These are phyloP conservation scores for Diogma glabrata DNA, from an alignment of 2,888 invertebrate species.

Conservation along the genomic window DNA sequence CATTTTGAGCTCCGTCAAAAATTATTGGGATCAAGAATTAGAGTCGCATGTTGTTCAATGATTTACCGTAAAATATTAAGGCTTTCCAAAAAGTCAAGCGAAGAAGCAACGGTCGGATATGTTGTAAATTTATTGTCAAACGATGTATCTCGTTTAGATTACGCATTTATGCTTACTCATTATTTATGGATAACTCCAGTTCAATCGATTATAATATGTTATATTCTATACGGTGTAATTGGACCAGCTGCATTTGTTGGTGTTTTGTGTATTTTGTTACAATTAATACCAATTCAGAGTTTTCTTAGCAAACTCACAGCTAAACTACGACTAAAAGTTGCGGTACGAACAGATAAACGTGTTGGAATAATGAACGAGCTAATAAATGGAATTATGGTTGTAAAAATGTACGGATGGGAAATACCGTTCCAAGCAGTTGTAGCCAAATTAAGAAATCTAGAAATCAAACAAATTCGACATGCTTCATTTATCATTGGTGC, in stretches of 20 bases:
- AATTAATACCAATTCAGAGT: conserved; percentile 58
- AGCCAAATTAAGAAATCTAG: too few relatives aligned
- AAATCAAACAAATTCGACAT: too few relatives aligned
- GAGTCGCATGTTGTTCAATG: conserved; percentile 54
- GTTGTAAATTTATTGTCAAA: conserved; percentile 88
- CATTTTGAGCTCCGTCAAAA: conserved; percentile 33
- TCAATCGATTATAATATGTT: conserved; percentile 49
- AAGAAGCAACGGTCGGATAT: conserved; percentile 70
- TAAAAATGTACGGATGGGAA: too few relatives aligned
- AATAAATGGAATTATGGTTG: too few relatives aligned
- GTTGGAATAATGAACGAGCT: too few relatives aligned
- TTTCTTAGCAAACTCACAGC: conserved; percentile 68
- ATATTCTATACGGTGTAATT: too few relatives aligned
- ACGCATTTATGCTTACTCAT: conserved; percentile 69
- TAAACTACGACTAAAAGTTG: too few relatives aligned
- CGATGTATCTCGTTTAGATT: conserved; percentile 86
- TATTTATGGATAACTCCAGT: conserved; percentile 82
- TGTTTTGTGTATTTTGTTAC: conserved; percentile 45
- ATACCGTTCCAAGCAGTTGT: too few relatives aligned
- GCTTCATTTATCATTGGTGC: too few relatives aligned
- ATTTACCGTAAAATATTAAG: conserved; percentile 58
- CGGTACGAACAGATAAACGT: too few relatives aligned
- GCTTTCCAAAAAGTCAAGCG: conserved; percentile 56
- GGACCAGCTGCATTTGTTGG: conserved; percentile 44
- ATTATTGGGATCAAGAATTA: conserved; percentile 47